Base-by-base conservation (phyloP, 1,140 invertebrate species). In the Drosophila lacertosa region DNA sequence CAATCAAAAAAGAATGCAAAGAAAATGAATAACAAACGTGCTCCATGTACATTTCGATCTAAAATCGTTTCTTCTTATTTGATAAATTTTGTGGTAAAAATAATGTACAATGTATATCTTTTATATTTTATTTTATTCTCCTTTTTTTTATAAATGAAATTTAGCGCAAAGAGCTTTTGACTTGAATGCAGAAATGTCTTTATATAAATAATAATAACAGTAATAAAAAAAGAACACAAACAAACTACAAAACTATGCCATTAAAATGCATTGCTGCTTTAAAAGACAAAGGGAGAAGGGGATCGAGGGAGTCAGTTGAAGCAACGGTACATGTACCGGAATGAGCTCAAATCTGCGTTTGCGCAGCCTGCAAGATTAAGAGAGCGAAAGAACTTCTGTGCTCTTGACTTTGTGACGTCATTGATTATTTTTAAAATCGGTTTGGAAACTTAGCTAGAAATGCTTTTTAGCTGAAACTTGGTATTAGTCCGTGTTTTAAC, bases 141-240 rank as follows among this genome's bases (percentile, higher is more conserved):
- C n/a, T 18, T 48, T 68, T 57, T 72, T 45, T 62, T 62, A 18
- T 55, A 7, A 13, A 44, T 32, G 26, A 53, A 51, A 18, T 33
- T 66, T 60, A 67, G 39, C 54, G 45, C 26, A 39, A 57, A 39
- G 32, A 40, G 22, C 29, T 58, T 37, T 50, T 50, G 53, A 64
- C 76, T 73, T 68, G 58, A 70, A 64, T 48, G 54, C 59, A 74
- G 67, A 45, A 60, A 55, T 74, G 40, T 80, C 75, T 63, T 72
- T 70, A 74, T 66, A 51, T 64, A 67, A 76, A 35, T 16, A 55
- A 74, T 74, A 79, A 68, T 63, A 72, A 80, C 57, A 54, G 13
- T 53, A 72, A 55, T 37, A 60, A 60, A 63, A 39, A 7, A 33
- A n/a, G n/a, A n/a, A n/a, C n/a, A n/a, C n/a, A n/a, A 54, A 63